phyloP scores from a whole-genome alignment of 1,140 invertebrate genomes.

The Hypothenemus hampei region DNA sequence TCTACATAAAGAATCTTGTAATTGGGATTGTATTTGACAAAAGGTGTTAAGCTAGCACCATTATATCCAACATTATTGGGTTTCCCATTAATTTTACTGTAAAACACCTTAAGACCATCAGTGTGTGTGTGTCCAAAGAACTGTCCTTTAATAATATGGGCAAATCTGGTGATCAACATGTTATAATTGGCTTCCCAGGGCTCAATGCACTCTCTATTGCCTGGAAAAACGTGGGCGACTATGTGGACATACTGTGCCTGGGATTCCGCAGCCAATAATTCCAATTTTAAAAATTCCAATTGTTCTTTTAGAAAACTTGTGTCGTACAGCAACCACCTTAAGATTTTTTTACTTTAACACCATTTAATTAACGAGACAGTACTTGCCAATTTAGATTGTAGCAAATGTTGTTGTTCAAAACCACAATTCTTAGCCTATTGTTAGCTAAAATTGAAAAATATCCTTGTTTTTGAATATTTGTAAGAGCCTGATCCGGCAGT shows the following conservation, averaged over 20 bases:
- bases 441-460: constrained; percentile 62
- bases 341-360: neutral
- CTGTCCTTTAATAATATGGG: constrained; percentile 63
- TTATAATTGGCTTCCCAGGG: constrained; percentile 63
- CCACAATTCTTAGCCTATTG: constrained; percentile 65
- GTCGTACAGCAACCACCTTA: constrained; percentile 57
- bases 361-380: neutral
- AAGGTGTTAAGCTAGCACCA: constrained; percentile 67
- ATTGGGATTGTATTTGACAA: constrained; percentile 67
- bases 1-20: constrained; percentile 72
- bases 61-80: constrained; percentile 67
- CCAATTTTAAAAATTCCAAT: constrained; percentile 68
- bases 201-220: constrained; percentile 60
- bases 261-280: constrained; percentile 63
- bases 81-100: constrained; percentile 44
- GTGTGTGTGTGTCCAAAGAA: constrained; percentile 78
- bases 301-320: constrained; percentile 59
- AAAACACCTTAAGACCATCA: constrained; percentile 68
- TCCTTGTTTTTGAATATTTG: constrained; percentile 59
- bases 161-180: constrained; percentile 50
- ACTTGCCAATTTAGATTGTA: constrained; percentile 68
- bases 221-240: constrained; percentile 74
- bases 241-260: constrained; percentile 73
- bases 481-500: constrained; percentile 56
- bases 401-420: constrained; percentile 68